A percentile compares a stretch with the other conserved stretches of the same genome.
These are phyloP conservation scores for Eurois occulta DNA, from an alignment of 2,888 invertebrate species.

Conservation along the genomic window DNA sequence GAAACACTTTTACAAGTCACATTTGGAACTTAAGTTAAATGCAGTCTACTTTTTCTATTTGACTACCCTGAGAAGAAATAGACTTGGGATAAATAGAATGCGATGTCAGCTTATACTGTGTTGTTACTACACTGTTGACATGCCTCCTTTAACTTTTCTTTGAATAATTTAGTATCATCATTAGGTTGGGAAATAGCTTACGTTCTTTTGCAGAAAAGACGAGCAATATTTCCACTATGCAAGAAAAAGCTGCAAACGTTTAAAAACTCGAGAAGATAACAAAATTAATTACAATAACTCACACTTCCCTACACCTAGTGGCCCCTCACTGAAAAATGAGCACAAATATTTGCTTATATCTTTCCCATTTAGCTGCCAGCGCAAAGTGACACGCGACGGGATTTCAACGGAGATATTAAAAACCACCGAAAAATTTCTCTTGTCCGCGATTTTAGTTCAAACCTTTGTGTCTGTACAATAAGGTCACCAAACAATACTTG, in stretches of 20 bases:
- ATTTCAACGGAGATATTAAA: constrained; percentile 81
- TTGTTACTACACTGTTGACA: background rate
- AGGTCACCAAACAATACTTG: constrained; percentile 77
- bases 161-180: background rate
- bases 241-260: background rate
- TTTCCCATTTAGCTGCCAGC: constrained; percentile 77
- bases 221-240: background rate
- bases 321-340: constrained; percentile 77
- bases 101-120: background rate
- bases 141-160: background rate
- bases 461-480: constrained; percentile 77
- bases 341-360: constrained; percentile 80
- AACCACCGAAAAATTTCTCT: constrained; percentile 72
- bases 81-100: background rate
- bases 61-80: background rate
- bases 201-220: no score
- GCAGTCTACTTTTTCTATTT: background rate
- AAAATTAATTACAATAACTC: background rate
- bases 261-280: background rate
- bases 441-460: constrained; percentile 75
- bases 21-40: background rate
- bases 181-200: background rate
- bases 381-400: constrained; percentile 75
- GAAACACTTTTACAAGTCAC: background rate
- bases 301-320: constrained; percentile 39